Conservation (phyloP, 2,888 invertebrate genomes). For the Clunio marinus region DNA sequence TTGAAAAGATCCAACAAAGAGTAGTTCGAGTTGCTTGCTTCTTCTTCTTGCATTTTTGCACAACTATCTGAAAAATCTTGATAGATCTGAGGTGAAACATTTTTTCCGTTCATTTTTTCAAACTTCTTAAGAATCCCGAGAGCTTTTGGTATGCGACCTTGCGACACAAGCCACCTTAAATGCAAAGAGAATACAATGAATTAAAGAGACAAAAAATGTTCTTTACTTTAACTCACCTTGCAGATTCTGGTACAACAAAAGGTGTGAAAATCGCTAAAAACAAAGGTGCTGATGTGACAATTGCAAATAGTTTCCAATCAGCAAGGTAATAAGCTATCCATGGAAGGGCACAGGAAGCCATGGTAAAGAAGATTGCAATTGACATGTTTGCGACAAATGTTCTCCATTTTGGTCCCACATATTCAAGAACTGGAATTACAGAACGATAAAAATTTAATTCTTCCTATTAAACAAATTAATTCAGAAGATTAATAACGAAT, state of each 20-base stretch:
- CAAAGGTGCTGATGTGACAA: constrained; percentile 75
- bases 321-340: constrained; percentile 79
- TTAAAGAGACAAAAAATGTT: constrained; percentile 26
- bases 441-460: constrained; percentile 30
- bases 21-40: constrained; percentile 64
- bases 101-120: constrained; percentile 71
- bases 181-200: neutral
- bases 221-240: constrained; percentile 55
- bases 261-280: constrained; percentile 67
- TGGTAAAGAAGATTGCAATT: constrained; percentile 81
- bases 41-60: constrained; percentile 64
- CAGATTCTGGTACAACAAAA: constrained; percentile 77
- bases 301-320: constrained; percentile 74
- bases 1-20: constrained; percentile 77
- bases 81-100: constrained; percentile 69
- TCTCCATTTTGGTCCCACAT: constrained; percentile 85
- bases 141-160: constrained; percentile 76
- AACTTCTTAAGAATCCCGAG: constrained; percentile 72
- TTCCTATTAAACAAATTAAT: neutral
- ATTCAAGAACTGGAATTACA: constrained; percentile 67
- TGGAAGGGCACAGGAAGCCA: constrained; percentile 72
- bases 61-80: constrained; percentile 69
- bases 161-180: constrained; percentile 76
- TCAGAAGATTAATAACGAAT: neutral
- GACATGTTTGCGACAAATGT: constrained; percentile 90